Conservation (phyloP, 2,888 invertebrate species). For the Tridacna gigas region DNA sequence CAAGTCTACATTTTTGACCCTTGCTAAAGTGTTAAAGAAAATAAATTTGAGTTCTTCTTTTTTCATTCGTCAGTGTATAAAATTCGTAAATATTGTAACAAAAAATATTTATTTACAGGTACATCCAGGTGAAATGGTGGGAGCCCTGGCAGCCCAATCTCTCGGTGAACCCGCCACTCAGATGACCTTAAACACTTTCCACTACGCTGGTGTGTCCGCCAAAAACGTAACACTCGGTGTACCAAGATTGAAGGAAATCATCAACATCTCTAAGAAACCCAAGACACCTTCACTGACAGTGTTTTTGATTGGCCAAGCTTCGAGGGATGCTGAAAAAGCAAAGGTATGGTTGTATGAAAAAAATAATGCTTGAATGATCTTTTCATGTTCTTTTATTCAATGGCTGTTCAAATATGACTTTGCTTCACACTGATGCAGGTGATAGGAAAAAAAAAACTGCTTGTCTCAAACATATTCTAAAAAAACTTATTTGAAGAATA, state of each 20-base stretch:
- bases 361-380: too few species aligned
- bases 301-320: constrained; percentile 98
- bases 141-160: constrained; percentile 99
- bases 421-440: too few species aligned
- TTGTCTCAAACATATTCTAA: too few species aligned
- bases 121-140: constrained; percentile 99
- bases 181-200: constrained; percentile 97
- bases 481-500: too few species aligned
- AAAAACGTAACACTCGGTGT: constrained; percentile 99
- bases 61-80: too few species aligned
- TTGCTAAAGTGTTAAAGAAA: too few species aligned
- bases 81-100: too few species aligned
- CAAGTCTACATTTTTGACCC: too few species aligned
- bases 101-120: constrained; percentile 77
- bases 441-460: too few species aligned
- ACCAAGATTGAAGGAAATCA: constrained; percentile 95
- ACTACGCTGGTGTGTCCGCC: constrained; percentile 99
- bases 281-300: constrained; percentile 99
- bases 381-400: too few species aligned
- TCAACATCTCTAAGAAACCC: constrained; percentile 99
- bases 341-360: constrained; percentile 86
- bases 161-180: constrained; percentile 99
- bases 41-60: too few species aligned
- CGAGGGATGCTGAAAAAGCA: constrained; percentile 99
- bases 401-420: too few species aligned